These are phyloP conservation scores for Martes flavigula DNA, from an alignment of 2,797 vertebrate genomes.

Conservation along the genomic window DNA sequence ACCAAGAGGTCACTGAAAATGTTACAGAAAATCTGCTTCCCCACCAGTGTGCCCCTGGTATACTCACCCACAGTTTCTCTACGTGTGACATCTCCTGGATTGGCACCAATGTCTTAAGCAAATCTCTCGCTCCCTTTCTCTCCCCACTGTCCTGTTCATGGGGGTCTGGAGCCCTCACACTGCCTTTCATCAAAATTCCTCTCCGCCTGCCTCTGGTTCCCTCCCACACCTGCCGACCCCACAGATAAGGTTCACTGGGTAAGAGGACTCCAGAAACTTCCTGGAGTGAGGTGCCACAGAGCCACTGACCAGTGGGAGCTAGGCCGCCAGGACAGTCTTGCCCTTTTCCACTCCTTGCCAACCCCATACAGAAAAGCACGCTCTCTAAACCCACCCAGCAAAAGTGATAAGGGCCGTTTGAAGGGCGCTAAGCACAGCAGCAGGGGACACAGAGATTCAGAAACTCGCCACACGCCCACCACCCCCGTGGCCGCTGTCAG, in stretches of 20 bases:
- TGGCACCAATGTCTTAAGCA: not conserved
- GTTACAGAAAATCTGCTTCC: not conserved
- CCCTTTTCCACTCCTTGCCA: not conserved
- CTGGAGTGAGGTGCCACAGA: not conserved
- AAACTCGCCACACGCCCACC: not conserved
- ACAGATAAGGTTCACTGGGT: not conserved
- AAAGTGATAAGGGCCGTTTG: not conserved
- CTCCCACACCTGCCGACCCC: not conserved
- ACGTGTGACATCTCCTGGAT: not conserved
- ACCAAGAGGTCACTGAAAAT: not conserved
- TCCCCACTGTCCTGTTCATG: not conserved
- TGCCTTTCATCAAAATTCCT: not conserved
- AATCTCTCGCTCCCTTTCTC: not conserved
- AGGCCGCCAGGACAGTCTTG: not conserved
- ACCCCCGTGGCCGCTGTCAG: not conserved
- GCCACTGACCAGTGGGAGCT: not conserved
- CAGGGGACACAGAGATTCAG: not conserved
- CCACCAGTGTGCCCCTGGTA: not conserved
- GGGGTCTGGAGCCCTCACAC: not conserved
- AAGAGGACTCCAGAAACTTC: not conserved
- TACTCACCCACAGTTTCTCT: not conserved
- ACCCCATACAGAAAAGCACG: not conserved
- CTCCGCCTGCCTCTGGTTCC: not conserved
- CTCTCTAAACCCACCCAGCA: not conserved
- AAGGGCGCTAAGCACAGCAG: not conserved